Evolutionary conservation across 2,888 invertebrate species (phyloP), one percentile per base, ranked within the genome.

Genomic region (Oscheius sp.): DNA sequence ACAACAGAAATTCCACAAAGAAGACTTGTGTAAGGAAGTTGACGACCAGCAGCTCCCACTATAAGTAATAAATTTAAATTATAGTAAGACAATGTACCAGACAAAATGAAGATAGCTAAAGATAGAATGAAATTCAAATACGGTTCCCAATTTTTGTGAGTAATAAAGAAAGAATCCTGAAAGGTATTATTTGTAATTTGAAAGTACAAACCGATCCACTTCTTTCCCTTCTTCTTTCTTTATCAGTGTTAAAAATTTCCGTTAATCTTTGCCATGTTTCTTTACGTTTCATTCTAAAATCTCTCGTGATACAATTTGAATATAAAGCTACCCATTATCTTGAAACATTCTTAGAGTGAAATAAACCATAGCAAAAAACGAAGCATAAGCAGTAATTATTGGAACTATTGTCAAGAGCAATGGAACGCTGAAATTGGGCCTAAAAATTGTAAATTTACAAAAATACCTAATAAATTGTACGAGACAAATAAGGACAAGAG

Each of bases 281-380:
- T 21, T 61, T 25, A n/a, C 73, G 56, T 25, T 68, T 73, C 9
- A 66, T 16, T 27, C 73, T 56, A 45, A 69, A n/a, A n/a, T n/a
- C n/a, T n/a, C n/a, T n/a, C n/a, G n/a, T n/a, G 56, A 69, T 7
- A 49, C 49, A 56, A 9, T 18, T 53, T 53, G n/a, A 53, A 13
- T 9, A 53, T 27, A 18, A 55, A 46, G 25, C 29, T 16, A 71
- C 71, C 73, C 72, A n/a, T 74, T 21, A 13, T 74, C 66, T 27
- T 74, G 74, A 59, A 85, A 85, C 84, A 85, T 85, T 64, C 79
- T 82, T 52, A 85, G 72, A 12, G 85, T 86, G 52, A 74, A 81
- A 74, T 80, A 86, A 46, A 81, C 73, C 85, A 85, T 85, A 46
- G 72, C 27, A 53, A 77, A 45, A 72, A 86, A 85, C 7, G 83